Conservation (phyloP, 2,888 invertebrate species). For the Aphrophora alni region DNA sequence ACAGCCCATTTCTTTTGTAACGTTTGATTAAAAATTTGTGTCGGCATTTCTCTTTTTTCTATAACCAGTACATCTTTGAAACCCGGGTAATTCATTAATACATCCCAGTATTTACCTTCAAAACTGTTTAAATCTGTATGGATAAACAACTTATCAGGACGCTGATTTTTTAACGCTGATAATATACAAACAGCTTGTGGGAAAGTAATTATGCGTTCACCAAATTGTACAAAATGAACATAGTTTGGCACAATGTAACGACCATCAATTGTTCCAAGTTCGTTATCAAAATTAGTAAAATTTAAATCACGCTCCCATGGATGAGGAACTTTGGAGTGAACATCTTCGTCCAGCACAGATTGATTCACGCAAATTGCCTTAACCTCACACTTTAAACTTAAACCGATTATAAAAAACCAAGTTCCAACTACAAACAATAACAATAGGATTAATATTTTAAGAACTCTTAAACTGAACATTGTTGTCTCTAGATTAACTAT, state of each 20-base stretch:
- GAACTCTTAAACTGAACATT: too few relatives aligned
- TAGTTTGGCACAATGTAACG: slow-evolving; percentile 53
- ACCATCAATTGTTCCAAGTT: slow-evolving; percentile 47
- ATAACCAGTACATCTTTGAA: slow-evolving; percentile 45
- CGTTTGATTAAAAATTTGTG: slow-evolving; percentile 55
- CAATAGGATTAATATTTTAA: too few relatives aligned
- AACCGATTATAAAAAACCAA: too few relatives aligned
- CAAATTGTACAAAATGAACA: slow-evolving; percentile 53
- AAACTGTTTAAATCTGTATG: slow-evolving; percentile 51
- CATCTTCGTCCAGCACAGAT: too few relatives aligned
- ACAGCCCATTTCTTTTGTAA: slow-evolving; percentile 33
- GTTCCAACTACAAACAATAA: too few relatives aligned
- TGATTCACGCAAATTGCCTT: too few relatives aligned
- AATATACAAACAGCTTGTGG: slow-evolving; percentile 48
- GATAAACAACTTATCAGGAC: slow-evolving; percentile 52
- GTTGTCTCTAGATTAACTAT: too few relatives aligned
- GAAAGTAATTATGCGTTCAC: slow-evolving; percentile 45
- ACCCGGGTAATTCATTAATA: slow-evolving; percentile 39
- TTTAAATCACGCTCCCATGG: slow-evolving; percentile 28
- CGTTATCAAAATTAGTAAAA: slow-evolving; percentile 49
- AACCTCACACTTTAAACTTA: too few relatives aligned
- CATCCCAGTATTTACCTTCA: slow-evolving; percentile 48
- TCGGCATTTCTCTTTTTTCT: slow-evolving; percentile 50
- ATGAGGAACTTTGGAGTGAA: too few relatives aligned
- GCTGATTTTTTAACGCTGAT: slow-evolving; percentile 51